Evolutionary conservation across 2,888 invertebrate genomes (phyloP), one percentile per base, ranked within the genome.

Genomic region (Calliscelio sp.): DNA sequence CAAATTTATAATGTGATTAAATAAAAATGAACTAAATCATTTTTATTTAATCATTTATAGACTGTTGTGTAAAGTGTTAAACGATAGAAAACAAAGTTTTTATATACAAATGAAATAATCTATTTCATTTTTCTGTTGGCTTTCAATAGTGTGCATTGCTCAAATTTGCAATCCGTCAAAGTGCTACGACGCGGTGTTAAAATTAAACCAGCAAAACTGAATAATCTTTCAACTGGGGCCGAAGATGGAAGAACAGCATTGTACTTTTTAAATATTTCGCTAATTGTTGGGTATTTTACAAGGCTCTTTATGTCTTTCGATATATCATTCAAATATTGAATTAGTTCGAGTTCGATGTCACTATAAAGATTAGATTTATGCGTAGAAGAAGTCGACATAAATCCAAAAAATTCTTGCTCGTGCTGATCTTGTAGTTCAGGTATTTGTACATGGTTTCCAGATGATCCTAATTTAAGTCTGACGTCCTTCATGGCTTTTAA

Each of bases 111-210:
- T n/a, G n/a, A n/a, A n/a, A n/a, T n/a, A n/a, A n/a, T n/a, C n/a
- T n/a, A n/a, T n/a, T n/a, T n/a, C n/a, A n/a, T n/a, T n/a, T n/a
- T n/a, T n/a, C n/a, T n/a, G n/a, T n/a, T n/a, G n/a, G 57, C 57
- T 59, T 59, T 59, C 6, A 59, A 6, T 18, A 59, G 14, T 20
- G 57, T 59, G 10, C 57, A 59, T 35, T 59, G 16, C 35, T 59
- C 57, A 35, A 59, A 59, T 11, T 20, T 32, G 8, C 0, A 5
- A 20, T 59, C 57, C 7, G 8, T 18, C 38, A 59, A 35, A 59
- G 3, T 35, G 16, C 35, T 59, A 18, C 57, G 16, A 6, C 57
- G 7, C 2, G 57, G 57, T 16, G 32, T 59, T 20, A 35, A 20
- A 59, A 59, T 59, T n/a, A 59, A 18, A 0, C 28, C 28, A 14